Base-by-base conservation (phyloP, 2,113 vertebrate species). In the Megaceryle torquata region DNA sequence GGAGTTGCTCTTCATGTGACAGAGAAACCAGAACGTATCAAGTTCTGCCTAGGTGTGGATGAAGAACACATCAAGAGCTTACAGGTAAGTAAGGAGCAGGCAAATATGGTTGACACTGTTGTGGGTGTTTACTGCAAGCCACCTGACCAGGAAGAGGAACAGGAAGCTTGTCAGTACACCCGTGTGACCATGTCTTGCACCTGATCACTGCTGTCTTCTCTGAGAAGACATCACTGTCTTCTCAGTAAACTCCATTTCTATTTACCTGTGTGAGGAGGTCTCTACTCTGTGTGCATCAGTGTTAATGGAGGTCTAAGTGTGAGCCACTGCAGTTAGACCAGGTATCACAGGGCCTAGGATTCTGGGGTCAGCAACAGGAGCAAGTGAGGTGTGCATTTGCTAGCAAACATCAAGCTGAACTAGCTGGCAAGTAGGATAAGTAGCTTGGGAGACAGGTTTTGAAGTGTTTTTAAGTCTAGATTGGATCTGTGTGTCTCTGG, bases 111-210 rank as follows among this genome's bases (percentile, higher is more conserved):
- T 51, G 50, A 51, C 11, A 24, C 50, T 51, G 50, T 51, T 51
- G 24, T 51, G 24, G 50, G 22, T 51, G 50, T 51, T 51, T 51
- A 51, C 11, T 51, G 25, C 22, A 51, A 13, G 50, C 50, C 24
- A 51, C 24, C 50, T 51, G 50, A 51, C 22, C 24, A 51, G 24
- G 24, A 51, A 51, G 50, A 51, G 50, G 24, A 51, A 51, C 37
- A 37, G 8, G 37, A 37, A 37, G 8, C 21, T 75, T 70, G 26
- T 41, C 4, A 24, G 24, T n/a, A 28, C 0, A 0, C 11, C 65
- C 75, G 26, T 65, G 17, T 65, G 33, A 33, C 39, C 25, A 43
- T 25, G 44, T 11, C 28, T 50, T 59, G 17, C 0, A 0, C 11
- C 2, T 13, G 11, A 5, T 51, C 33, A 17, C 19, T 70, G 43